Base-by-base conservation (phyloP, 2,888 invertebrate species). In the Ennomos erosarius region DNA sequence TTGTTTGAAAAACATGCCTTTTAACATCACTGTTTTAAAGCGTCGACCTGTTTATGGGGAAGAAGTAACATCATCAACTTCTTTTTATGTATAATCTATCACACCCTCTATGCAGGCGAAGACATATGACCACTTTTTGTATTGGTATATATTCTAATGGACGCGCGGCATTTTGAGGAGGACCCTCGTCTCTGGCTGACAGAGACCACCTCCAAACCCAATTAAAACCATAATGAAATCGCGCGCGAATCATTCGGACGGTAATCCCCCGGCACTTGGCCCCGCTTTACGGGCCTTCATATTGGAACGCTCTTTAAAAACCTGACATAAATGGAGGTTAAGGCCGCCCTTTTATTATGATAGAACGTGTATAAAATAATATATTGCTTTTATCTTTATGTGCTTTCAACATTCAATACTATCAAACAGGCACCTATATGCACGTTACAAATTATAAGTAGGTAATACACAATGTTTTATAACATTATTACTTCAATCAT, bases 321-420 rank as follows among this genome's bases (percentile, higher is more conserved):
- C 33, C 10, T 38, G 4, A 38, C 39, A 44, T 56, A 44, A 56
- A 50, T 16, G 10, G 26, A 45, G 10, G 35, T 50, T 44, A 50
- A 44, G 55, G 38, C 50, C 9, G 34, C 33, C 9, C 36, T 44
- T 55, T 55, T 55, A 55, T 49, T 55, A 49, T 49, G 48, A 55
- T 55, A 55, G 55, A 38, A 55, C 35, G 35, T 37, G 16, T 40
- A 44, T 44, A 44, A 55, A 56, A 44, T 44, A 44, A 55, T 50
- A 16, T 35, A 33, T 10, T 37, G 12, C 12, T 48, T 44, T 46
- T 46, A 55, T 55, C 48, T 44, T 44, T 34, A 42, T 43, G 43
- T 36, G 26, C 9, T 43, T 43, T 36, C 26, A 12, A 26, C 51
- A 26, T 10, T 45, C n/a, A 26, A 33, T 26, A 9, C 38, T 48